Evolutionary conservation across 2,888 invertebrate genomes (phyloP).

Genomic region (Crossocerus cetratus): DNA sequence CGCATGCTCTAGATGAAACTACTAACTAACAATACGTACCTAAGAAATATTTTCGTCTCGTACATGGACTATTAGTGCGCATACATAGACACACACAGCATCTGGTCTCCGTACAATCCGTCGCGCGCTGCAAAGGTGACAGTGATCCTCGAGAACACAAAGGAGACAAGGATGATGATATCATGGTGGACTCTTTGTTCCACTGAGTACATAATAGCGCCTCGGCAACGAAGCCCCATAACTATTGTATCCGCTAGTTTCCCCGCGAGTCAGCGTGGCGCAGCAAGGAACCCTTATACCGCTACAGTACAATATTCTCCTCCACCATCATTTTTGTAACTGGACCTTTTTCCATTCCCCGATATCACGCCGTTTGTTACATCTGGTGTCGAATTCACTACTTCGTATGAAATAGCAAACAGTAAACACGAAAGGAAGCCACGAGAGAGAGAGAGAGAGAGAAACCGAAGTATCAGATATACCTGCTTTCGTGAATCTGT

Average conservation of each 20-base stretch:
- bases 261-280: slow-evolving; percentile 25
- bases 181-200: not conserved
- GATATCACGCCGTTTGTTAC: not conserved
- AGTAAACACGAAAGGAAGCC: slow-evolving; percentile 7
- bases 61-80: slow-evolving; percentile 24
- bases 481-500: slow-evolving; percentile 50
- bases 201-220: not conserved
- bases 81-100: not conserved
- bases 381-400: not conserved
- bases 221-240: slow-evolving; percentile 2
- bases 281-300: slow-evolving; percentile 17
- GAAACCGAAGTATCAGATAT: slow-evolving; percentile 28
- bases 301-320: slow-evolving; percentile 45
- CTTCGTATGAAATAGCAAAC: not conserved
- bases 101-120: slow-evolving; percentile 6
- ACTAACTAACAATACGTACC: slow-evolving; percentile 27
- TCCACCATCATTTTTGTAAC: slow-evolving; percentile 38
- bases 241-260: slow-evolving; percentile 37
- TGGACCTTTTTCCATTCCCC: slow-evolving; percentile 6
- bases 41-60: slow-evolving; percentile 55
- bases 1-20: slow-evolving; percentile 9
- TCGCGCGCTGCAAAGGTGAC: slow-evolving; percentile 25
- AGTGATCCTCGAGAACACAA: slow-evolving; percentile 15
- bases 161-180: slow-evolving; percentile 6
- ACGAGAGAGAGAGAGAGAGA: slow-evolving; percentile 13